Evolutionary conservation across 1,140 invertebrate genomes (phyloP), one percentile per base, ranked within the genome.

Genomic region (Drosophila parvula): DNA sequence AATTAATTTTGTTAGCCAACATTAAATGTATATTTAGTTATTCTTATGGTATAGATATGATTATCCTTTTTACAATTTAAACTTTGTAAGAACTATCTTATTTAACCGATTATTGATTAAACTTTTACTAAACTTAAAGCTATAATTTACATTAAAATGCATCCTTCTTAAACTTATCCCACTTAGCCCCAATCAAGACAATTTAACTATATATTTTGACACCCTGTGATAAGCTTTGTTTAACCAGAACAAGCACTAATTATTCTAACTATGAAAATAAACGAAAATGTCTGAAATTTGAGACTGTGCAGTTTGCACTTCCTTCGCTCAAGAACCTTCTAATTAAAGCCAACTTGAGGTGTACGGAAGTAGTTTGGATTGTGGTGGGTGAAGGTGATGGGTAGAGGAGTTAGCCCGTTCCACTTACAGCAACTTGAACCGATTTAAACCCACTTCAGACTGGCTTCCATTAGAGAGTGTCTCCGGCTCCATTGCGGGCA

Each of bases 391-490:
- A 51, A 43, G 34, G 16, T 10, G 22, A 30, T 10, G 4, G 22
- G 22, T 16, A 38, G 34, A 5, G 22, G 7, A 38, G 16, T 22
- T 5, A 38, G 16, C 12, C 18, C 12, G 18, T 32, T 40, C 36
- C 8, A 61, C 58, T 62, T 63, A 0, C 28, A 50, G 65, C 11
- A n/a, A 53, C 65, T 69, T 67, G 38, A 55, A 53, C 32, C 18
- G 38, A 67, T 65, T 68, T 68, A 68, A 65, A 43, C 45, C 36
- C 70, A 50, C 60, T 58, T 43, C 32, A 63, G 41, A 27, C 18
- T 28, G 16, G 36, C 56, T 50, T 65, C 56, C 74, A 71, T 63
- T 78, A 78, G 68, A 74, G 63, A 47, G 61, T 57, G 44, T 68
- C 61, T 16, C 61, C 41, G 60, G 27, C 58, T 47, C n/a, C 71